Percentiles rank a stretch among this genome's conserved stretches.
Evolutionary conservation across 2,888 invertebrate species (phyloP).

Genomic region (Cosmia trapezina): DNA sequence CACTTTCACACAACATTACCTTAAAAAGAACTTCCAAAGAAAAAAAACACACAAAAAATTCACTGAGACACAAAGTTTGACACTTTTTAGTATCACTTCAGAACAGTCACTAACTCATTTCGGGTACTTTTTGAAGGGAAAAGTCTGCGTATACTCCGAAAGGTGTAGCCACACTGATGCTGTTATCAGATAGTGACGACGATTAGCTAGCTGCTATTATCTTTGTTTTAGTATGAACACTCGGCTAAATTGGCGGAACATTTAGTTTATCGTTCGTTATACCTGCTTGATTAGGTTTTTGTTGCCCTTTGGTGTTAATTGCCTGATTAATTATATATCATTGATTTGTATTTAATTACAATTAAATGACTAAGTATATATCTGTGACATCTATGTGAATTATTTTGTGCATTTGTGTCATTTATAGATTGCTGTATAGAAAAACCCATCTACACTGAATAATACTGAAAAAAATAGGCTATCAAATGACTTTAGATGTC

Average conservation of each 20-base stretch:
- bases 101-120: conserved; percentile 43
- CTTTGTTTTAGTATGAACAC: conserved; percentile 61
- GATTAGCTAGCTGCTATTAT: conserved; percentile 74
- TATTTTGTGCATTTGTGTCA: neutral
- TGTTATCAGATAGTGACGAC: conserved; percentile 72
- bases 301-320: conserved; percentile 26
- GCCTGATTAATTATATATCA: conserved; percentile 20
- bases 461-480: conserved; percentile 8
- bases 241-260: conserved; percentile 56
- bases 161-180: conserved; percentile 42
- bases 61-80: conserved; percentile 13
- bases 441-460: neutral
- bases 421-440: neutral
- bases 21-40: conserved; percentile 21
- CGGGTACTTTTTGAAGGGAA: conserved; percentile 27
- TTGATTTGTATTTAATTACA: conserved; percentile 5
- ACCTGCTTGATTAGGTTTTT: conserved; percentile 46
- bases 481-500: neutral
- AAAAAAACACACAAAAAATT: conserved; percentile 1
- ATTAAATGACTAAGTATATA: conserved; percentile 7
- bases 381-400: conserved; percentile 9
- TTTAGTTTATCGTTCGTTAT: conserved; percentile 50
- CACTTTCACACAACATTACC: conserved; percentile 22
- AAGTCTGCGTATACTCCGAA: conserved; percentile 23
- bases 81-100: conserved; percentile 33